Evolutionary conservation across 1,140 invertebrate species (phyloP).

Genomic region (Stegodyphus dumicola): DNA sequence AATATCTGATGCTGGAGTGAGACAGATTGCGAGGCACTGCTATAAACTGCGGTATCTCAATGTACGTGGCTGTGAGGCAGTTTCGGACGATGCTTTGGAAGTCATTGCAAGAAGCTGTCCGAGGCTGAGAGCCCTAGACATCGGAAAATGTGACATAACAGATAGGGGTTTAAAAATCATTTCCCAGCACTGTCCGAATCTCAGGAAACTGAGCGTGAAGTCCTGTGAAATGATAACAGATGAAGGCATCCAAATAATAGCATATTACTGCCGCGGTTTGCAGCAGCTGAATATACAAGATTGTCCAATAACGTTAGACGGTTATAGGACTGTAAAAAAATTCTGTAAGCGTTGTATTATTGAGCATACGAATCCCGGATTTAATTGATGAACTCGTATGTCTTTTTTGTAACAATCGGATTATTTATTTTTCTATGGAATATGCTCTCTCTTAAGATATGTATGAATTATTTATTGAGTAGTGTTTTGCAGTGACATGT

Average conservation of each 20-base stretch:
- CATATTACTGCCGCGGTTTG: conserved; percentile 83
- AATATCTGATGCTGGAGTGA: conserved; percentile 83
- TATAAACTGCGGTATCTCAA: conserved; percentile 84
- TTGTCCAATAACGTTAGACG: conserved; percentile 86
- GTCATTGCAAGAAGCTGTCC: conserved; percentile 85
- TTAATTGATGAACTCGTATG: conserved; percentile 74
- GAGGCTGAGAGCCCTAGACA: conserved; percentile 83
- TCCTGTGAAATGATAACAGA: conserved; percentile 91
- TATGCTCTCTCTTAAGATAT: neutral
- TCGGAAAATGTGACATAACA: conserved; percentile 92
- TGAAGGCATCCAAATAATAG: conserved; percentile 84
- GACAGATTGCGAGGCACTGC: conserved; percentile 86
- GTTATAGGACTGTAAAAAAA: conserved; percentile 90
- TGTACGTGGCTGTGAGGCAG: conserved; percentile 88
- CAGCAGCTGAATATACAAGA: conserved; percentile 93
- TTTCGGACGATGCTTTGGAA: conserved; percentile 88
- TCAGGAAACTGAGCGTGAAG: conserved; percentile 88
- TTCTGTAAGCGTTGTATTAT: conserved; percentile 92
- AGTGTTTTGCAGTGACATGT: no score
- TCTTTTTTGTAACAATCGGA: neutral
- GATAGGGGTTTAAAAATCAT: conserved; percentile 85
- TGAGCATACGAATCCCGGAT: conserved; percentile 93
- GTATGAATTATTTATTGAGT: neutral
- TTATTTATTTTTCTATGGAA: neutral
- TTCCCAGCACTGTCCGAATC: conserved; percentile 87